Evolutionary conservation across 2,113 vertebrate species (phyloP).

Genomic region (Fukomys damarensis): DNA sequence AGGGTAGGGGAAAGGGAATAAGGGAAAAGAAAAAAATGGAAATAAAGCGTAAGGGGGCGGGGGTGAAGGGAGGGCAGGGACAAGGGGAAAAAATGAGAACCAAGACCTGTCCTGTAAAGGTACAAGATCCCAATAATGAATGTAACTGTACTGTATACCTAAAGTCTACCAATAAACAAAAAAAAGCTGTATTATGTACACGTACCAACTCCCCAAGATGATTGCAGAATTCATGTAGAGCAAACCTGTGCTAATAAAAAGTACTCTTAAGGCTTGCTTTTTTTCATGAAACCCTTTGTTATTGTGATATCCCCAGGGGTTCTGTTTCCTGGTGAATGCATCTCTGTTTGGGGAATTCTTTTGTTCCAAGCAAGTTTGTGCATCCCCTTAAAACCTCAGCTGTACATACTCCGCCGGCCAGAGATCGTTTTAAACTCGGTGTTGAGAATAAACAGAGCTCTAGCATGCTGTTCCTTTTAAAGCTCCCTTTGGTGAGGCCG

Average conservation of each 20-base stretch:
- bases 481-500: neutral
- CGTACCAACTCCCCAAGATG: neutral
- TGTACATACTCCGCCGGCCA: neutral
- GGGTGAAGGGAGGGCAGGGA: too few species aligned
- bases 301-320: neutral
- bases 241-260: neutral
- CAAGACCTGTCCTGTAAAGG: too few species aligned
- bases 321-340: neutral
- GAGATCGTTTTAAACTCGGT: neutral
- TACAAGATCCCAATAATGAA: too few species aligned
- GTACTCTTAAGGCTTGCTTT: neutral
- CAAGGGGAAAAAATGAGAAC: too few species aligned
- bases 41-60: too few species aligned
- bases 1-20: too few species aligned
- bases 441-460: neutral
- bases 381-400: neutral
- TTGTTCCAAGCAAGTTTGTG: neutral
- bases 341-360: slow-evolving; percentile 16
- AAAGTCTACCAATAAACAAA: too few species aligned
- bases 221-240: neutral
- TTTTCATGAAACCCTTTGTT: neutral
- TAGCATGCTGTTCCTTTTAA: neutral
- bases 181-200: neutral
- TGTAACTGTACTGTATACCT: too few species aligned
- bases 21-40: too few species aligned